These are phyloP conservation scores for Anthonomus grandis DNA, from an alignment of 1,140 invertebrate genomes.

Conservation along the genomic window DNA sequence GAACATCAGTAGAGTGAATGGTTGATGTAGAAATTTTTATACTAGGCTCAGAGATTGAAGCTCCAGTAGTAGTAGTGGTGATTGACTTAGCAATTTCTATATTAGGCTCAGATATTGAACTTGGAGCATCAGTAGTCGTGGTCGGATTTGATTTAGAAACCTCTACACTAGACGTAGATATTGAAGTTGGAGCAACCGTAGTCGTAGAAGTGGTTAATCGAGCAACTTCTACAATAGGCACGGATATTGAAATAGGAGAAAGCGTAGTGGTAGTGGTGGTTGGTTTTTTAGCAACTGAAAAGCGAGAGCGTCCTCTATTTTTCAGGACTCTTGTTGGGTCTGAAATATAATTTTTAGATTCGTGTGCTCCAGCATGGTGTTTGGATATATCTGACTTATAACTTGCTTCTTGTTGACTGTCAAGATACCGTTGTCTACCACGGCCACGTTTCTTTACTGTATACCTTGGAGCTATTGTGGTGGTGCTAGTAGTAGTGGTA, in stretches of 20 bases:
- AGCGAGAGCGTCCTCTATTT: conserved; percentile 14
- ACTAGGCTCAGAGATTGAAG: background rate
- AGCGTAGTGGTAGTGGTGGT: background rate
- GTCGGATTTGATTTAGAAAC: background rate
- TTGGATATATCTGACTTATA: conserved; percentile 5
- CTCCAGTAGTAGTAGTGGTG: background rate
- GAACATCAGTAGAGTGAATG: background rate
- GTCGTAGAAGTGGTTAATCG: background rate
- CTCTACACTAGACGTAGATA: background rate
- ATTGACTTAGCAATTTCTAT: background rate
- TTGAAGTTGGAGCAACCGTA: background rate
- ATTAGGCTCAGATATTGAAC: background rate
- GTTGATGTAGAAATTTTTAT: background rate
- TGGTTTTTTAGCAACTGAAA: too few relatives aligned
- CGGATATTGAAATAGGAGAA: background rate
- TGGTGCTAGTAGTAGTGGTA: background rate
- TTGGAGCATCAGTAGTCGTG: background rate
- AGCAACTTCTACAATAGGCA: background rate
- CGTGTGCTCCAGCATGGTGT: too few relatives aligned
- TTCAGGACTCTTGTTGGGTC: too few relatives aligned
- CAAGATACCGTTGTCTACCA: conserved; percentile 10
- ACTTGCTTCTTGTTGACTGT: conserved; percentile 14
- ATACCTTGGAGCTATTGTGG: background rate
- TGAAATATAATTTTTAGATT: too few relatives aligned
- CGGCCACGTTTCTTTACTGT: conserved; percentile 3